Conservation (phyloP, 2,797 vertebrate genomes). For the Malacoctenus gilli region DNA sequence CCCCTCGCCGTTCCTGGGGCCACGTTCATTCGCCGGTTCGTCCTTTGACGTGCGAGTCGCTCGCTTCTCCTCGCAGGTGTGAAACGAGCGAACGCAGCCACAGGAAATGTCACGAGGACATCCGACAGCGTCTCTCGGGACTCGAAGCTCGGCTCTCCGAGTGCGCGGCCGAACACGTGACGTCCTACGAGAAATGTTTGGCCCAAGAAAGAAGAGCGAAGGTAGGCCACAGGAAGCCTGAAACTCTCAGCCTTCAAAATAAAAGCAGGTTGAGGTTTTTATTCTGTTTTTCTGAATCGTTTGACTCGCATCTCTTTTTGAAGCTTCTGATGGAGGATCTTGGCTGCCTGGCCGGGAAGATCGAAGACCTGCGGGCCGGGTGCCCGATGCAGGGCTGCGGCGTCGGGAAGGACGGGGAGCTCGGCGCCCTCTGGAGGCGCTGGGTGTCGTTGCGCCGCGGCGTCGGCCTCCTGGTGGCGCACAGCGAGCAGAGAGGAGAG, state of each 20-base stretch:
- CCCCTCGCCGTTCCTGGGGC: too few species aligned
- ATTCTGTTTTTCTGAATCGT: background rate
- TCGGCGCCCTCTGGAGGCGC: slow-evolving; percentile 82
- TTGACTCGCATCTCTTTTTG: background rate
- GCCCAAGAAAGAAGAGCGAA: slow-evolving; percentile 80
- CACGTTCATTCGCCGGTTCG: too few species aligned
- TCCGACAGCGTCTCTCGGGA: slow-evolving; percentile 73
- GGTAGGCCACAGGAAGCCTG: slow-evolving; percentile 77
- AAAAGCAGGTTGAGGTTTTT: too few species aligned
- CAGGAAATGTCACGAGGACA: slow-evolving; percentile 76
- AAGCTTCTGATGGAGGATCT: slow-evolving; percentile 73
- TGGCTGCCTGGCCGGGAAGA: slow-evolving; percentile 45
- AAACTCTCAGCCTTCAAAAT: too few species aligned
- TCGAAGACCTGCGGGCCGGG: slow-evolving; percentile 66
- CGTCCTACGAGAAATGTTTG: slow-evolving; percentile 84
- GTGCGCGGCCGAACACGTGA: slow-evolving; percentile 69
- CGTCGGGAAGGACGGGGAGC: slow-evolving; percentile 60
- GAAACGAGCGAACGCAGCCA: slow-evolving; percentile 76
- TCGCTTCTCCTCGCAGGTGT: slow-evolving; percentile 73
- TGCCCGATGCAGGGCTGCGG: slow-evolving; percentile 69
- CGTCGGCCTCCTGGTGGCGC: slow-evolving; percentile 79
- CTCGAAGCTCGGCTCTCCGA: slow-evolving; percentile 76
- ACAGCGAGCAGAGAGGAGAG: slow-evolving; percentile 80
- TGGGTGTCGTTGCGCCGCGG: slow-evolving; percentile 82
- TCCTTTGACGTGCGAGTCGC: background rate